Evolutionary conservation across 2,888 invertebrate species (phyloP), one percentile per base, ranked within the genome.

Genomic region (Agonopterix heracliana): DNA sequence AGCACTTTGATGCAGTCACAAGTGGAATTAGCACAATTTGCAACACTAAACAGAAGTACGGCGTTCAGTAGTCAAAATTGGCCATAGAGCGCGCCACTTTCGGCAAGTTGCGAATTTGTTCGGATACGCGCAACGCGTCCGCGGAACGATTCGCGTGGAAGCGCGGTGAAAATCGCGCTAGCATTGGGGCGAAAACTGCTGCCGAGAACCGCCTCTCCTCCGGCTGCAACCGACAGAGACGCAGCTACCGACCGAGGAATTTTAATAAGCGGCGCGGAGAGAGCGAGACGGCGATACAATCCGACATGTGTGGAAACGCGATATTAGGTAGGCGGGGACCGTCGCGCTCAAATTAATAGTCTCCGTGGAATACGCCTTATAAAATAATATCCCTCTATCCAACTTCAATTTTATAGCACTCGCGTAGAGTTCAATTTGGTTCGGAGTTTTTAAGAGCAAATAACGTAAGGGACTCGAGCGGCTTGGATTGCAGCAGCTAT

Each of bases 271-370:
- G 86, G 72, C 83, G 81, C 87, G 84, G 86, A 69, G 76, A 52
- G 82, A 88, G 66, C 73, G 84, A 63, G 87, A 88, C 79, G 63
- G 63, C 83, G 73, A 77, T 83, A 88, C 72, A 68, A 74, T 68
- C 71, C 71, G 68, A 81, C 83, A 84, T 81, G 86, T 82, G 86
- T 83, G 83, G 74, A 85, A 84, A 85, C 79, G 86, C 73, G 86
- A 86, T 81, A 84, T 78, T 74, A 72, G 70, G 80, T 81, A 77
- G 87, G 87, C 87, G 87, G 84, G 80, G 86, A 73, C 74, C 79
- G 87, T 87, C 84, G 81, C 87, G 87, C 87, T 87, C 82, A 85
- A 88, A 87, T 87, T 88, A 84, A 83, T 84, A 79, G 74, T 75
- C 81, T 74, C 81, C 63, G 61, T 63, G 74, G 81, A 86, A 75